Evolutionary conservation across 2,113 vertebrate genomes (phyloP).

Genomic region (Theristicus caerulescens): DNA sequence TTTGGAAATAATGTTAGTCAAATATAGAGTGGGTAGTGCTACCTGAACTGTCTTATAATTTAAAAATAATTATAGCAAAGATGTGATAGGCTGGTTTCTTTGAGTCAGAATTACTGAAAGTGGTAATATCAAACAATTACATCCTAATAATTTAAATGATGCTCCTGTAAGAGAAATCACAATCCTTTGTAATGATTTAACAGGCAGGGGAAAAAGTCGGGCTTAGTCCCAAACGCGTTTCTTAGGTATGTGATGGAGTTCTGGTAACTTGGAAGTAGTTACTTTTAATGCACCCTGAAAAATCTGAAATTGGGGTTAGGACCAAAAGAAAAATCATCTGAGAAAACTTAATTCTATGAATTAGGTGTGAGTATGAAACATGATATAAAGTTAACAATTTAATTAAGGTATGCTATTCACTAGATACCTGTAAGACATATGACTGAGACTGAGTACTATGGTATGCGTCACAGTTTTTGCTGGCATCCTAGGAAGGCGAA

Average conservation of each 20-base stretch:
- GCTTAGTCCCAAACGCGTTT: not conserved
- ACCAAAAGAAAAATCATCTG: not conserved
- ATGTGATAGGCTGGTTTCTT: not conserved
- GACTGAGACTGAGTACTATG: not conserved
- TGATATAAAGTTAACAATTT: not conserved
- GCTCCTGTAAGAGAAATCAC: not conserved
- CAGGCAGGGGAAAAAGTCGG: not conserved
- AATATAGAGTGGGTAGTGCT: slow-evolving; percentile 29
- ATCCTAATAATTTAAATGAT: not conserved
- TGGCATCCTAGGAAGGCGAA: not conserved
- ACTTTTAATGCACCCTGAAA: not conserved
- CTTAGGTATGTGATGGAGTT: not conserved
- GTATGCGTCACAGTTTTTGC: not conserved
- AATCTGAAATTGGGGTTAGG: not conserved
- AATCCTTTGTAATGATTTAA: not conserved
- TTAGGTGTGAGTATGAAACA: not conserved
- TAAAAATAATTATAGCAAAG: not conserved
- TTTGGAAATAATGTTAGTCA: not conserved
- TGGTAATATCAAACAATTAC: not conserved
- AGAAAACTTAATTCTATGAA: not conserved
- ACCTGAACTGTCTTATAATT: not conserved
- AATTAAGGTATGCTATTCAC: not conserved
- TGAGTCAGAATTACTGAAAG: not conserved
- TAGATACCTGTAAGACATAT: not conserved
- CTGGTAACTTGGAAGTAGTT: not conserved